Evolutionary conservation across 2,113 vertebrate genomes (phyloP).

Genomic region (Daubentonia madagascariensis): DNA sequence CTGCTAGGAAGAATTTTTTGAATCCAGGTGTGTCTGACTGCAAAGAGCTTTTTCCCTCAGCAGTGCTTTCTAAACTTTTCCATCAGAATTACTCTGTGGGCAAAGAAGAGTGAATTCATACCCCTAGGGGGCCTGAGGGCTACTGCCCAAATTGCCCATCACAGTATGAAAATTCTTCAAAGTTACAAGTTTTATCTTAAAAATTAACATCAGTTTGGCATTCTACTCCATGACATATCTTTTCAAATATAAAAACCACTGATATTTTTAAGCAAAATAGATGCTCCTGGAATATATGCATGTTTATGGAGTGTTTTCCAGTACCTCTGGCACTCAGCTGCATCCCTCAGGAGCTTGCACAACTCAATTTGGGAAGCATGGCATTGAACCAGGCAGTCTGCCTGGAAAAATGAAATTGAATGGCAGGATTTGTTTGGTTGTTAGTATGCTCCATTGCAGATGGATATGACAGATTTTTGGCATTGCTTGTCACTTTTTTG

Average conservation of each 20-base stretch:
- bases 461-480: conserved; percentile 38
- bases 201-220: not conserved
- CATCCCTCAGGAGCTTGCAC: not conserved
- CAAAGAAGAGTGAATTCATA: not conserved
- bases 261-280: not conserved
- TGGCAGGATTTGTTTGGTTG: not conserved
- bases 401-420: not conserved
- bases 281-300: not conserved
- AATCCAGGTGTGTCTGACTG: not conserved
- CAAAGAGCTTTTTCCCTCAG: not conserved
- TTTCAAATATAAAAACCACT: not conserved
- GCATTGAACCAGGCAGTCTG: not conserved
- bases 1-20: not conserved
- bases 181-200: conserved; percentile 27
- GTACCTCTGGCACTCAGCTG: not conserved
- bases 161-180: not conserved
- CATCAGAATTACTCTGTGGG: not conserved
- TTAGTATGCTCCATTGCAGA: not conserved
- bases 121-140: not conserved
- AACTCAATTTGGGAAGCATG: not conserved
- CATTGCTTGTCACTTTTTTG: conserved; percentile 5
- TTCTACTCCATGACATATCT: not conserved
- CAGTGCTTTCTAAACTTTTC: not conserved
- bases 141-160: not conserved
- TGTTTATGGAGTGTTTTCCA: not conserved